Base-by-base conservation (phyloP, 2,797 vertebrate genomes). In the Paratrypauchen microcephalus region DNA sequence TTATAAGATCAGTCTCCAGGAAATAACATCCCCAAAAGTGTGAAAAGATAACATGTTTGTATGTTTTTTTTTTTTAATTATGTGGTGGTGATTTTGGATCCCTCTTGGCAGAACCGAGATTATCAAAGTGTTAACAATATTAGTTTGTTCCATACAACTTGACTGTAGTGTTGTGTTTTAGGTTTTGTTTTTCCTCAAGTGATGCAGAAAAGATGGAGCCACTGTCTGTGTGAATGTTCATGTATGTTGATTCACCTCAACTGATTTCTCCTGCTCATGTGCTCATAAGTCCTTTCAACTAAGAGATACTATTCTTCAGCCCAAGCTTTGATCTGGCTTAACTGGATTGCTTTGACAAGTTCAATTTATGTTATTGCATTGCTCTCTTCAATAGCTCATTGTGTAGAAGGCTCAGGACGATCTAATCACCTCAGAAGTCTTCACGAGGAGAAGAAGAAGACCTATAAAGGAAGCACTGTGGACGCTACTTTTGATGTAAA, bases 371-470 rank as follows among this genome's bases (percentile, higher is more conserved):
- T 61, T 79, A 66, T n/a, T 60, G 58, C 12, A 77, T 78, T 69
- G 77, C 73, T 72, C 69, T 73, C 58, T 63, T 90, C 87, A 92
- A 83, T 82, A 77, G 78, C 78, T 86, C 74, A 87, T 87, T 90
- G 88, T 92, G 85, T 55, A 2, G 71, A 75, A 76, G 74, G 74
- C 74, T 84, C 75, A 61, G 81, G 85, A 85, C 83, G 86, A 91
- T 91, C 84, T 88, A 90, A 90, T 91, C 88, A 83, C 74, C 81
- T 90, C 80, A 82, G 87, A 91, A 69, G 85, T 86, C 83, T 76
- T 77, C 77, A 69, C 59, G 83, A 90, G 71, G 82, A 80, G 86
- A 84, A 83, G 81, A 87, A 87, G 86, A 81, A 75, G 76, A 83
- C 72, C 76, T 75, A 86, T 74, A 82, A 81, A 65, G 72, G 81